These are phyloP conservation scores for Agapornis canus DNA, from an alignment of 2,797 vertebrate genomes.

Conservation along the genomic window DNA sequence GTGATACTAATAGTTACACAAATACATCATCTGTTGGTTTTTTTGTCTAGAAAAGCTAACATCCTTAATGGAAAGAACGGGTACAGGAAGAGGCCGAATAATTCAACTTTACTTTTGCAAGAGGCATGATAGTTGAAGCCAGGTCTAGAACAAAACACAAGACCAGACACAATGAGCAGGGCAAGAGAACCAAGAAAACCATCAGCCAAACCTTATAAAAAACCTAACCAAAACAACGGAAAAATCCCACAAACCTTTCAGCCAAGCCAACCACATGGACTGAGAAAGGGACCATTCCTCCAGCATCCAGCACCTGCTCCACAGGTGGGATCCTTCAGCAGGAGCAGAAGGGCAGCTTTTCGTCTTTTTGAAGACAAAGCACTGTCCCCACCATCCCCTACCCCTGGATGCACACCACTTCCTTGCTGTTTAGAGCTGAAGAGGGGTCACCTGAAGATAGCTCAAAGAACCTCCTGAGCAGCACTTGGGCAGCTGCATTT, in stretches of 20 bases:
- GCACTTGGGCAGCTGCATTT: neutral
- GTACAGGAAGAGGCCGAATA: neutral
- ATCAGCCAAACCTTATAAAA: neutral
- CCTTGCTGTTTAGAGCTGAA: neutral
- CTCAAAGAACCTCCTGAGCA: neutral
- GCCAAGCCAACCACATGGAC: neutral
- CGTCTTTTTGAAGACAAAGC: neutral
- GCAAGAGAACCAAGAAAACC: neutral
- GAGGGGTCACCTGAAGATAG: neutral
- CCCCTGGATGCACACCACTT: neutral
- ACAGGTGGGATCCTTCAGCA: neutral
- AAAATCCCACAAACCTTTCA: neutral
- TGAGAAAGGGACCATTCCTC: neutral
- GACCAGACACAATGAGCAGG: neutral
- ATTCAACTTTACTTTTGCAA: neutral
- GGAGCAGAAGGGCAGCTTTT: neutral
- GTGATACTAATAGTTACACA: neutral
- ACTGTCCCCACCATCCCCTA: neutral
- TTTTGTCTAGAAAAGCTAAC: neutral
- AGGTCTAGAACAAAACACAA: neutral
- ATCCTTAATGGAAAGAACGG: neutral
- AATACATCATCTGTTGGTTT: neutral
- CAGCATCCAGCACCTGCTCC: too few species aligned
- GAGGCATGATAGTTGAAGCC: neutral
- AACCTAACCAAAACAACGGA: neutral